Conservation (phyloP, 2,113 vertebrate genomes). For the Heterocephalus glaber region DNA sequence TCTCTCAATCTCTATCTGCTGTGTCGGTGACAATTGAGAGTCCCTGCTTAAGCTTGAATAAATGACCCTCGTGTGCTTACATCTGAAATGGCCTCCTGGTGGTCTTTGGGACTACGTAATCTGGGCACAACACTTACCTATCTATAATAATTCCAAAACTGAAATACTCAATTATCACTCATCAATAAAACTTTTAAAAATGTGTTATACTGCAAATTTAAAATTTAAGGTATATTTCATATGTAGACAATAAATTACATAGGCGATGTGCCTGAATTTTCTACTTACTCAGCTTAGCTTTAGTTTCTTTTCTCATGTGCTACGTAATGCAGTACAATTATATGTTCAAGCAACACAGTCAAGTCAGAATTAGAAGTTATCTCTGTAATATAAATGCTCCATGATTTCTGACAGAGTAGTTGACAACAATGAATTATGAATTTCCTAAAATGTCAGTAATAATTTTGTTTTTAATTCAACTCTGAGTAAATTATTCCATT, state of each 20-base stretch:
- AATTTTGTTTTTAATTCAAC: not conserved
- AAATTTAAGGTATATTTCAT: not conserved
- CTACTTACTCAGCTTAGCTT: not conserved
- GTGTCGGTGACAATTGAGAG: too few species aligned
- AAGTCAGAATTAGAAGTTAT: not conserved
- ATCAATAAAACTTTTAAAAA: not conserved
- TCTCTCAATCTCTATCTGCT: too few species aligned
- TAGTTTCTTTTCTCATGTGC: not conserved
- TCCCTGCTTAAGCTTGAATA: too few species aligned
- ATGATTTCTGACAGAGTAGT: not conserved
- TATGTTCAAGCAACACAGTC: not conserved
- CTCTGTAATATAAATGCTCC: not conserved
- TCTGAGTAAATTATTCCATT: conserved; percentile 26
- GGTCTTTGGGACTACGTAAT: too few species aligned
- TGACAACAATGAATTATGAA: not conserved
- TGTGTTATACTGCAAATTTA: not conserved
- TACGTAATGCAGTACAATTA: not conserved
- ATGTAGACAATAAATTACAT: not conserved
- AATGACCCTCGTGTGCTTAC: too few species aligned
- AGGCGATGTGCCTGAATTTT: not conserved
- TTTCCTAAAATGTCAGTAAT: not conserved
- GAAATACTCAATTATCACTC: not conserved
- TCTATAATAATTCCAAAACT: not conserved
- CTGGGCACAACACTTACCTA: too few species aligned
- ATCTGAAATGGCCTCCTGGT: too few species aligned